These are phyloP conservation scores for Pygmarrhopalites habei DNA, from an alignment of 1,140 invertebrate genomes.

Conservation along the genomic window DNA sequence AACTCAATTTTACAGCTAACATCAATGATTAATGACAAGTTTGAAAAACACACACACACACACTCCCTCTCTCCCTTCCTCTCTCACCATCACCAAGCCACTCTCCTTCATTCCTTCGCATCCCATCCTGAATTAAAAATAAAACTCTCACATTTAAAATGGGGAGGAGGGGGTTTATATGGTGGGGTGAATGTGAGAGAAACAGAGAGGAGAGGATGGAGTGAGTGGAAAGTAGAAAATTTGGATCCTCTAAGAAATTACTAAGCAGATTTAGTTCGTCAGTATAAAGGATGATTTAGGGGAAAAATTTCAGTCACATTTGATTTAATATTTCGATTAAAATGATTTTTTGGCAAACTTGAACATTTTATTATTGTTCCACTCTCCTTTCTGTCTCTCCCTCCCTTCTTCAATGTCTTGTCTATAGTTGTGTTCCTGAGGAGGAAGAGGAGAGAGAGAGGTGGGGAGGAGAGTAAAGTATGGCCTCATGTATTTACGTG, in stretches of 20 bases:
- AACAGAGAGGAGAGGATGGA: not conserved
- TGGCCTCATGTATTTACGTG: too few relatives aligned
- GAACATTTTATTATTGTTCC: conserved; percentile 7
- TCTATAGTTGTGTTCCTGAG: too few relatives aligned
- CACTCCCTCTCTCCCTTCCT: too few relatives aligned
- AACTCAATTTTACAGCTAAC: too few relatives aligned
- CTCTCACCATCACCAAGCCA: too few relatives aligned
- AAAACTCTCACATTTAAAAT: too few relatives aligned
- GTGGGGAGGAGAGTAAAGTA: too few relatives aligned
- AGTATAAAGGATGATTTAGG: conserved; percentile 13
- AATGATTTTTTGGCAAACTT: conserved; percentile 16
- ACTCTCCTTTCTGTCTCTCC: not conserved
- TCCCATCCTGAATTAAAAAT: too few relatives aligned
- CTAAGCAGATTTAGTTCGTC: conserved; percentile 11
- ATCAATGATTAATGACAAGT: too few relatives aligned
- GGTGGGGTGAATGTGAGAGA: not conserved
- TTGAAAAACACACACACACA: too few relatives aligned
- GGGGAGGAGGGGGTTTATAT: not conserved
- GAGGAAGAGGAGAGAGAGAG: too few relatives aligned
- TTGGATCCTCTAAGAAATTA: conserved; percentile 1
- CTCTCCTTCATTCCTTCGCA: too few relatives aligned
- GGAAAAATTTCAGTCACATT: not conserved
- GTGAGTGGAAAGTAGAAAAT: not conserved
- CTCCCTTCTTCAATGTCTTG: not conserved
- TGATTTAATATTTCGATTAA: conserved; percentile 20